Evolutionary conservation across 2,113 vertebrate genomes (phyloP), one percentile per base, ranked within the genome.

Genomic region (Bufo gargarizans): DNA sequence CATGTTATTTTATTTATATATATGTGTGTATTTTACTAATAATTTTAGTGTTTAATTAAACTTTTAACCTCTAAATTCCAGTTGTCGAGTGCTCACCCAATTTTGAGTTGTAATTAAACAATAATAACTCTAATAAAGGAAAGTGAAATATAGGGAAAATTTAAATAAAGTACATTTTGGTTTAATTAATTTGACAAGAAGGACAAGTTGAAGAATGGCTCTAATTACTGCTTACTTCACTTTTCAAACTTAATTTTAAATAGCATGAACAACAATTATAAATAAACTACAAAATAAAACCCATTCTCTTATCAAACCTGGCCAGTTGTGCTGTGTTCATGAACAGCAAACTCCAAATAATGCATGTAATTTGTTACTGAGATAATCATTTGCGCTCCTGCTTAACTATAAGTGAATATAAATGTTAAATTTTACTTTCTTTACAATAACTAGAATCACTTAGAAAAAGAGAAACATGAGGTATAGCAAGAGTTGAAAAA

Each of bases 251-350:
- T 67, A 50, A 67, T 83, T 50, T 67, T 47, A 53, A 83, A 67
- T 53, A 53, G 81, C 14, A 83, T 67, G 58, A 83, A 53, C 61
- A 83, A 83, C 81, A 83, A 67, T 83, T 83, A n/a, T n/a, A 67
- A 83, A 47, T 53, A 83, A 83, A 83, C 81, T 83, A 53, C 58
- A 22, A 14, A 53, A 83, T n/a, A 69, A 49, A 67, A n/a, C 20
- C 7, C 11, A 50, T 53, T 83, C 45, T 83, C 81, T 83, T 83
- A 83, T 83, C 81, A 83, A 83, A 83, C 45, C 61, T 83, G 81
- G 22, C 61, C 81, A 83, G 61, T 83, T 53, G 61, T 49, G 58
- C 45, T 67, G 50, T 65, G 43, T 61, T 50, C 19, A 12, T 67
- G 19, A 49, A 83, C 67, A 49, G 19, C 10, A 83, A 67, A 67